Evolutionary conservation across 2,888 invertebrate genomes (phyloP).

Genomic region (Hypena proboscidalis): DNA sequence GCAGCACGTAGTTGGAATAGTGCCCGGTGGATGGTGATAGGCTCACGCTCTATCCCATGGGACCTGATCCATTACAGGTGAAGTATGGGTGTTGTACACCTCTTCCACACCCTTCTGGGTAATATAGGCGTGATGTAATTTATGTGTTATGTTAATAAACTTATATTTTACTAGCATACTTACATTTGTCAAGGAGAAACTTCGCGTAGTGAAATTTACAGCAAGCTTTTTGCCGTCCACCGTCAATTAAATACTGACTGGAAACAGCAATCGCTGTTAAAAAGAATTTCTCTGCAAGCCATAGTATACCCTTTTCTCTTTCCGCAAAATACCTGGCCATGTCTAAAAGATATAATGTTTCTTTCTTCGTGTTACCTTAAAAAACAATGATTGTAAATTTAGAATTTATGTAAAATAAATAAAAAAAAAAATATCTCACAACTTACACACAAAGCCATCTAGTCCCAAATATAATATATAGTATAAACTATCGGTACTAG

Average conservation of each 20-base stretch:
- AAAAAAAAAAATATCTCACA: not conserved
- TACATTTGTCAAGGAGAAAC: conserved; percentile 83
- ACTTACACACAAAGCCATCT: too few species aligned
- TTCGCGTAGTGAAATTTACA: conserved; percentile 82
- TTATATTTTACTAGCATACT: conserved; percentile 36
- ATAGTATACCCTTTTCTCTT: conserved; percentile 79
- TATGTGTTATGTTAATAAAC: conserved; percentile 7
- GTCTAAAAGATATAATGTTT: conserved; percentile 69
- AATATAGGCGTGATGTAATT: too few species aligned
- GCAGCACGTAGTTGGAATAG: too few species aligned
- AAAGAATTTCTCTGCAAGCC: conserved; percentile 85
- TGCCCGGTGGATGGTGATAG: too few species aligned
- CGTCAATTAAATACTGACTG: conserved; percentile 71
- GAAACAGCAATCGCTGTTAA: conserved; percentile 75
- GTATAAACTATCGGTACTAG: too few species aligned
- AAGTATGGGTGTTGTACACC: not conserved
- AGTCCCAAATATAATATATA: too few species aligned
- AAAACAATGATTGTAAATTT: conserved; percentile 12
- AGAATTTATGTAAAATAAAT: not conserved
- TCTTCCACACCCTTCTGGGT: too few species aligned
- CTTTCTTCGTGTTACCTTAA: conserved; percentile 68
- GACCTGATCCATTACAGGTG: too few species aligned
- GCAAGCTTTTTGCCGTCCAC: conserved; percentile 77
- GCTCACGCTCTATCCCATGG: too few species aligned
- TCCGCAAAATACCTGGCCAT: conserved; percentile 73